A percentile compares a stretch with the other conserved stretches of the same genome.
phyloP scores from a whole-genome alignment of 2,888 invertebrate species.

The Meloe dianella region DNA sequence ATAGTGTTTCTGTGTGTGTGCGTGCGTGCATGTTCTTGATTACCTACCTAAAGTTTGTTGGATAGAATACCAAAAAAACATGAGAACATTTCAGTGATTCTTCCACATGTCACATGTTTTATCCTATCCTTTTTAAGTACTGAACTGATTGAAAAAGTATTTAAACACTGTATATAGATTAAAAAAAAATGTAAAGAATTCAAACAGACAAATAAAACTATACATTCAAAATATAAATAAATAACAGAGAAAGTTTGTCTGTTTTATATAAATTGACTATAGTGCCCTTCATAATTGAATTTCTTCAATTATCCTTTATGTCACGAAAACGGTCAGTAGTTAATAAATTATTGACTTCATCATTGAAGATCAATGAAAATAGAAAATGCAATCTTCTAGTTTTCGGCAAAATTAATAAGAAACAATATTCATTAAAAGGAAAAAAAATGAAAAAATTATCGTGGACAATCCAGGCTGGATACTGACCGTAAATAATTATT shows the following conservation, averaged over 20 bases:
- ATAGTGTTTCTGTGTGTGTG: neutral
- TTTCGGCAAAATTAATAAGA: neutral
- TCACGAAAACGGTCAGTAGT: neutral
- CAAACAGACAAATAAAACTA: neutral
- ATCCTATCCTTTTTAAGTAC: neutral
- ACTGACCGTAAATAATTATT: neutral
- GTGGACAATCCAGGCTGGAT: neutral
- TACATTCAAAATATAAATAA: neutral
- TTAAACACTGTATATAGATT: neutral
- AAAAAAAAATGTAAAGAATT: neutral
- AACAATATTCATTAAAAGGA: no score
- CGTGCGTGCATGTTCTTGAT: neutral
- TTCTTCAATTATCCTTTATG: conserved; percentile 4
- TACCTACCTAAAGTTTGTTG: neutral
- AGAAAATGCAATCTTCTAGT: neutral
- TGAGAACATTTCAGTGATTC: no score
- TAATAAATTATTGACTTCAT: neutral
- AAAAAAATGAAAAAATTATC: neutral
- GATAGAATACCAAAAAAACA: neutral
- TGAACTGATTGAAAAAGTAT: neutral
- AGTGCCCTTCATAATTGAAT: conserved; percentile 1
- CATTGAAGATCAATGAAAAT: neutral
- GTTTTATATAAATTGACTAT: neutral
- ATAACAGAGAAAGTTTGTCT: conserved; percentile 7
- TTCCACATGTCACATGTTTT: neutral